Evolutionary conservation across 2,113 vertebrate species (phyloP).

Genomic region (Bagarius yarrelli): DNA sequence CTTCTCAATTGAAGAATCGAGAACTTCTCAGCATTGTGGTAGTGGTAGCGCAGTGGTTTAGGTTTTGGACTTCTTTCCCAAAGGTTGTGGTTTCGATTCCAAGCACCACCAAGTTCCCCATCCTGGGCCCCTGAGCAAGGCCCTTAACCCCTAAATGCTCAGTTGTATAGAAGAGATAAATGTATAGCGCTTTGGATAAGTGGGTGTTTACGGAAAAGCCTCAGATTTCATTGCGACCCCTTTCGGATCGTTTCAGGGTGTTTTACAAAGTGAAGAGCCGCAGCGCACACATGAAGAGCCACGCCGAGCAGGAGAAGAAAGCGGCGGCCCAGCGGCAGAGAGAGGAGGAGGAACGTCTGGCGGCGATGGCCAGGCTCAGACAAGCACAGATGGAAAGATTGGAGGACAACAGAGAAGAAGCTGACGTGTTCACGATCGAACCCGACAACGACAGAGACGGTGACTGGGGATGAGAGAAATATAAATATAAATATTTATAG

Average conservation of each 20-base stretch:
- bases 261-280: constrained; percentile 98
- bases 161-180: too few relatives aligned
- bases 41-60: too few relatives aligned
- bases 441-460: constrained; percentile 73
- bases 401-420: constrained; percentile 57
- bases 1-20: too few relatives aligned
- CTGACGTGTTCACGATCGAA: constrained; percentile 53
- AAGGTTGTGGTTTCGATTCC: too few relatives aligned
- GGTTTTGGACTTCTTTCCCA: too few relatives aligned
- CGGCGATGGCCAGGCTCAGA: constrained; percentile 34
- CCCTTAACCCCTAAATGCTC: too few relatives aligned
- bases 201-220: not conserved
- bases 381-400: constrained; percentile 38
- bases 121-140: too few relatives aligned
- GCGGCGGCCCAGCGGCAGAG: constrained; percentile 82
- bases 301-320: constrained; percentile 96
- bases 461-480: constrained; percentile 68
- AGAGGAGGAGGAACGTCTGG: constrained; percentile 75
- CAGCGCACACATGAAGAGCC: constrained; percentile 98
- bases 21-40: too few relatives aligned
- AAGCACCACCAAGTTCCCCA: too few relatives aligned
- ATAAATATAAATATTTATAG: too few relatives aligned
- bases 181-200: too few relatives aligned
- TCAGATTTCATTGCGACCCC: not conserved
- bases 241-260: constrained; percentile 70